Conservation (phyloP, 2,113 vertebrate species). For the Calypte anna region DNA sequence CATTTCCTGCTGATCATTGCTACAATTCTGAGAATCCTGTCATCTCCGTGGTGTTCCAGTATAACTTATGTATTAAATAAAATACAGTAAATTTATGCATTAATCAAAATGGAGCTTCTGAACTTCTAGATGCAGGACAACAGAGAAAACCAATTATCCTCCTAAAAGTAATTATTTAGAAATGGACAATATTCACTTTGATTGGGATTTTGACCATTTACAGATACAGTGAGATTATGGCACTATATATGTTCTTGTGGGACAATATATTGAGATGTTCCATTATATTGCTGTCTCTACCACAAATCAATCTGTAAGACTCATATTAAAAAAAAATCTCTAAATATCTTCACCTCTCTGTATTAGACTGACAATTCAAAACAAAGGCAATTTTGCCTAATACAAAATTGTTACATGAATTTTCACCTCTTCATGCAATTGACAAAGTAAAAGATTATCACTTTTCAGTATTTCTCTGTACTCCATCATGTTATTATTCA, state of each 20-base stretch:
- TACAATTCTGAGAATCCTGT: background rate
- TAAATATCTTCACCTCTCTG: background rate
- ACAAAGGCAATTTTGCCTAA: background rate
- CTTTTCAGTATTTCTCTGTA: slow-evolving; percentile 29
- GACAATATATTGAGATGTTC: background rate
- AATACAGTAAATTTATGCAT: background rate
- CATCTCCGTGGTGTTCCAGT: background rate
- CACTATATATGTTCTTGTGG: background rate
- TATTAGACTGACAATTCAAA: background rate
- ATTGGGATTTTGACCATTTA: background rate
- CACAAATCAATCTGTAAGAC: background rate
- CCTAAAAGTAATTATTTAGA: background rate
- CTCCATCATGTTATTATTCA: background rate
- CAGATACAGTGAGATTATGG: background rate
- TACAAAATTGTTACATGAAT: background rate
- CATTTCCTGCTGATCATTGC: background rate
- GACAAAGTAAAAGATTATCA: background rate
- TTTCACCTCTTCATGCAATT: background rate
- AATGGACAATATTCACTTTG: background rate
- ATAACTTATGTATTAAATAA: background rate
- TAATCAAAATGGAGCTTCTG: background rate
- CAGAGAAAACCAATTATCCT: background rate
- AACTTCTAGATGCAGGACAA: background rate
- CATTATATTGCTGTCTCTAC: background rate
- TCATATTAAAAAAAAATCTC: background rate